Evolutionary conservation across 92 coral and sea anemone genomes (phyloP).

Genomic region (Desmophyllum pertusum): DNA sequence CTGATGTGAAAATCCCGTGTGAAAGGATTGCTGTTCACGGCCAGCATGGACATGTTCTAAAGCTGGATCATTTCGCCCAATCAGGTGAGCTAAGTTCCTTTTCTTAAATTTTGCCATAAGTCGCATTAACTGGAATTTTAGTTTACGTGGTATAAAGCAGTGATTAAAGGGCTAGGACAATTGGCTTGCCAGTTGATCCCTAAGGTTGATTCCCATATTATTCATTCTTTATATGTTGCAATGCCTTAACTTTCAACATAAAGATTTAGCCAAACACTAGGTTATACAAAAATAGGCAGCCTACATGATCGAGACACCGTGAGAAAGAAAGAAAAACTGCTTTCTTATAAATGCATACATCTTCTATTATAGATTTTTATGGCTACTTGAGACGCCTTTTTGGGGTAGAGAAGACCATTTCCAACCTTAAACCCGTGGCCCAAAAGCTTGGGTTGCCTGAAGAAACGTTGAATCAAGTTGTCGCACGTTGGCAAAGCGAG

Average conservation of each 20-base stretch:
- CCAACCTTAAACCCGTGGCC: not conserved
- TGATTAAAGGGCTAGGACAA: no score
- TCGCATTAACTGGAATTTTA: not conserved
- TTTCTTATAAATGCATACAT: no score
- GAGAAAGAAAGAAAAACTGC: not conserved
- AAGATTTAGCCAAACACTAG: no score
- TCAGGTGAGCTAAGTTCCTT: not conserved
- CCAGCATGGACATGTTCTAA: not conserved
- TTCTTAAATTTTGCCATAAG: not conserved
- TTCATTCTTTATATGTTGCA: no score
- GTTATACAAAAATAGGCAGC: no score
- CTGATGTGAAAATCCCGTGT: not conserved
- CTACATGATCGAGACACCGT: not conserved
- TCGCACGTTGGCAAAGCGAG: not conserved
- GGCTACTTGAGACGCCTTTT: not conserved
- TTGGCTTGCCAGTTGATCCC: no score
- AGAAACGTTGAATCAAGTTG: not conserved
- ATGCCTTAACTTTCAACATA: no score
- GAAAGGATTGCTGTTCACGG: not conserved
- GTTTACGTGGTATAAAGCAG: no score
- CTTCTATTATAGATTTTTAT: not conserved
- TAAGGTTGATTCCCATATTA: no score
- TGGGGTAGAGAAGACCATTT: not conserved
- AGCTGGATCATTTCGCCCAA: not conserved
- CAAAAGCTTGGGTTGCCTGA: not conserved